phyloP scores from a whole-genome alignment of 2,797 vertebrate species.

The Microchirus variegatus region DNA sequence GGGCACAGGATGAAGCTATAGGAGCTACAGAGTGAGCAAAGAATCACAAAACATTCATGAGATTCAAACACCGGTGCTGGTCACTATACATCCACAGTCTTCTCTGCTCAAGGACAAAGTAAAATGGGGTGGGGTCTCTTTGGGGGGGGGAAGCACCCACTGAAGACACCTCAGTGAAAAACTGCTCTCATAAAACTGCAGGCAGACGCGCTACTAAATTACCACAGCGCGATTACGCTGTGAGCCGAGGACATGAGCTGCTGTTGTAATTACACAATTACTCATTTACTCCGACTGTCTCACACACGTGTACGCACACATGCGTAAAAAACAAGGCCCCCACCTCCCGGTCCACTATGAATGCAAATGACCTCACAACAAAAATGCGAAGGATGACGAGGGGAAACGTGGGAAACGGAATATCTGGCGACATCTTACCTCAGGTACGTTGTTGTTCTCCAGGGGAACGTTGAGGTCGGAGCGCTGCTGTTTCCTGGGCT shows the following conservation, averaged over 20 bases:
- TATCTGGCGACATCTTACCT: conserved; percentile 78
- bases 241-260: conserved; percentile 58
- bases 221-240: conserved; percentile 27
- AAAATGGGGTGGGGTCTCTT: conserved; percentile 27
- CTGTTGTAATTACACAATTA: conserved; percentile 65
- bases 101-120: conserved; percentile 29
- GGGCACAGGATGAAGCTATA: conserved; percentile 16
- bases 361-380: conserved; percentile 8
- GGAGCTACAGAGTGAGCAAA: conserved; percentile 10
- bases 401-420: conserved; percentile 13
- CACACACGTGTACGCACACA: not conserved
- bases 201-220: conserved; percentile 49
- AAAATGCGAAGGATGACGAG: conserved; percentile 19
- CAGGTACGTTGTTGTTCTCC: conserved; percentile 94
- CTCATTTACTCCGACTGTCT: conserved; percentile 39
- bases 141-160: conserved; percentile 31
- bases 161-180: conserved; percentile 48
- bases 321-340: conserved; percentile 12
- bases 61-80: conserved; percentile 28
- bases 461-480: conserved; percentile 95
- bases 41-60: conserved; percentile 22
- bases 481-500: conserved; percentile 94
- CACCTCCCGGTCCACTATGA: not conserved
- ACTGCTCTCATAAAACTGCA: conserved; percentile 60
- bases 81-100: conserved; percentile 20